These are phyloP conservation scores for Liparis tanakae DNA, from an alignment of 2,797 vertebrate species.

Conservation along the genomic window DNA sequence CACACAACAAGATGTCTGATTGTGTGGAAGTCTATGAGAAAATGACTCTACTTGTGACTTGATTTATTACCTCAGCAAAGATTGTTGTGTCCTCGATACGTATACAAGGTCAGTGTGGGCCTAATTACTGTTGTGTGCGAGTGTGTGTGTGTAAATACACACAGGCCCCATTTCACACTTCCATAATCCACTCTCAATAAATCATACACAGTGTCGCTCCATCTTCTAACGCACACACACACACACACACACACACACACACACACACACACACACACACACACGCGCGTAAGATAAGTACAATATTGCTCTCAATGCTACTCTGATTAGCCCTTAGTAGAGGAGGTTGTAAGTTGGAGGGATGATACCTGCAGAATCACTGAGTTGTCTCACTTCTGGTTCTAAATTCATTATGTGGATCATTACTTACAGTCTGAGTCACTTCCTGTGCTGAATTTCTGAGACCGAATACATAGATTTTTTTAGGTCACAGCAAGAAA, in stretches of 20 bases:
- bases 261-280: too few relatives aligned
- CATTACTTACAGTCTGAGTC: neutral
- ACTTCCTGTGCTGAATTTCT: neutral
- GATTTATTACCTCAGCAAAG: neutral
- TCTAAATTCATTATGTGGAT: slow-evolving; percentile 1
- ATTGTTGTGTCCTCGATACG: neutral
- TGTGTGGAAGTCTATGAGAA: neutral
- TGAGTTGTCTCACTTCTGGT: neutral
- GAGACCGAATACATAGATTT: neutral
- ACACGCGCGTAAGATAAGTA: neutral
- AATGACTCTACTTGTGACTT: neutral
- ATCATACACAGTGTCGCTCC: neutral
- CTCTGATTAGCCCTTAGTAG: slow-evolving; percentile 26
- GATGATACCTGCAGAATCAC: slow-evolving; percentile 23
- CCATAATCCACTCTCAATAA: neutral
- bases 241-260: too few relatives aligned
- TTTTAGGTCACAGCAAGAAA: neutral
- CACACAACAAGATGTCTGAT: neutral
- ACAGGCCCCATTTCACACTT: neutral
- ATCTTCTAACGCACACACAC: too few relatives aligned
- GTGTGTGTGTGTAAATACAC: too few relatives aligned
- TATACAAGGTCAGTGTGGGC: neutral
- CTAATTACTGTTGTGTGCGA: neutral
- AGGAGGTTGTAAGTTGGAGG: slow-evolving; percentile 24
- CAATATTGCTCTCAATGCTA: slow-evolving; percentile 5